Conservation (phyloP, 2,888 invertebrate genomes). For the Syritta pipiens region DNA sequence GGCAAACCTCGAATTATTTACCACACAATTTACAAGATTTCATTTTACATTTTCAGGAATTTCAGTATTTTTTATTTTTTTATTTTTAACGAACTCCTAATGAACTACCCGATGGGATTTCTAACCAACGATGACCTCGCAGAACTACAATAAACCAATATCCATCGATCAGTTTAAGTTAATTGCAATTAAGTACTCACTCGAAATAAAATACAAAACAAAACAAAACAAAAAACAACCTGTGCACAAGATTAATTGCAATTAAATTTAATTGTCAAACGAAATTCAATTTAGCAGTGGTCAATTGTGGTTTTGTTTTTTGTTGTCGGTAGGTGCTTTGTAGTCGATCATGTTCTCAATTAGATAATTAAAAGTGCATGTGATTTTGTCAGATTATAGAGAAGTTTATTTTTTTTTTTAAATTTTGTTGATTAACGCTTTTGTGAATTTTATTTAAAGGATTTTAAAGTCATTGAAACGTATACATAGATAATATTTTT, state of each 20-base stretch:
- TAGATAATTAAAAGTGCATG: no score
- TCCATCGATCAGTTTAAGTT: neutral
- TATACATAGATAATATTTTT: no score
- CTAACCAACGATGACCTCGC: neutral
- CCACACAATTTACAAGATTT: no score
- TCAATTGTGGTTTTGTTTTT: neutral
- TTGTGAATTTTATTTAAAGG: no score
- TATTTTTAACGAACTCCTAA: neutral
- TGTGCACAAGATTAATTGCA: neutral
- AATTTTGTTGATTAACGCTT: no score
- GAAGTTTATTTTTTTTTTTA: no score
- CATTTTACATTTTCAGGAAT: no score
- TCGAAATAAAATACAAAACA: neutral
- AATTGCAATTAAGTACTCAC: conserved; percentile 2
- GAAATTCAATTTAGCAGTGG: neutral
- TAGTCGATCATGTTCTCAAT: no score
- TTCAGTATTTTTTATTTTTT: neutral
- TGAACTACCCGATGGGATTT: neutral
- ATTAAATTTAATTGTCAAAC: neutral
- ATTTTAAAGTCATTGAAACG: no score
- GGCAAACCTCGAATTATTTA: no score
- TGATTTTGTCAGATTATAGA: no score
- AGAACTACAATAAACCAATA: neutral
- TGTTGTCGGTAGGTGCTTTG: no score
- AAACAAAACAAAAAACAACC: neutral